These are phyloP conservation scores for Cantharis rustica DNA, from an alignment of 2,888 invertebrate species.

Conservation along the genomic window DNA sequence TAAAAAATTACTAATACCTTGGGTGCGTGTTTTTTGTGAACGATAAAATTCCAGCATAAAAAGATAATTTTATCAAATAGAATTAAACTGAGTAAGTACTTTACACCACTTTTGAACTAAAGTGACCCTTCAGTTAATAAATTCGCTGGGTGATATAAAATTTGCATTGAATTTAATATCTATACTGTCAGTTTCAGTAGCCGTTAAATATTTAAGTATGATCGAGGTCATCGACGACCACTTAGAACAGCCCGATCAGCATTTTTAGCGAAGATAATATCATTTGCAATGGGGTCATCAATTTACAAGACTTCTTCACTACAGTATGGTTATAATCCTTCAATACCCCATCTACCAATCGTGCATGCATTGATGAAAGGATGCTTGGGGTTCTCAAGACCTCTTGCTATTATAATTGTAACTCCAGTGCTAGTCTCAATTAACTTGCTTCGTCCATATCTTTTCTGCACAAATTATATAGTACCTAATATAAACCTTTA, in stretches of 20 bases:
- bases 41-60: background rate
- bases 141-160: constrained; percentile 30
- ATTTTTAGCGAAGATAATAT: constrained; percentile 29
- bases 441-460: constrained; percentile 22
- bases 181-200: constrained; percentile 34
- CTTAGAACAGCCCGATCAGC: constrained; percentile 32
- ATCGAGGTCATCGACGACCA: constrained; percentile 31
- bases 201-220: constrained; percentile 31
- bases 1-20: background rate
- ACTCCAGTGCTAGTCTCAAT: constrained; percentile 24
- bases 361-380: constrained; percentile 19
- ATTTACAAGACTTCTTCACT: constrained; percentile 26
- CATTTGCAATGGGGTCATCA: constrained; percentile 31
- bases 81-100: constrained; percentile 21
- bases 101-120: constrained; percentile 25
- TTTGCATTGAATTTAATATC: constrained; percentile 36
- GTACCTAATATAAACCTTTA: background rate
- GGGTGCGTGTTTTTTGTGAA: background rate
- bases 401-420: constrained; percentile 28
- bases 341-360: constrained; percentile 20
- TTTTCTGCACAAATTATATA: background rate
- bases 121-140: constrained; percentile 30
- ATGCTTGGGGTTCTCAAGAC: constrained; percentile 20
- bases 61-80: background rate
- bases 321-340: constrained; percentile 14